Evolutionary conservation across 2,888 invertebrate species (phyloP).

Genomic region (Nymphalis urticae): DNA sequence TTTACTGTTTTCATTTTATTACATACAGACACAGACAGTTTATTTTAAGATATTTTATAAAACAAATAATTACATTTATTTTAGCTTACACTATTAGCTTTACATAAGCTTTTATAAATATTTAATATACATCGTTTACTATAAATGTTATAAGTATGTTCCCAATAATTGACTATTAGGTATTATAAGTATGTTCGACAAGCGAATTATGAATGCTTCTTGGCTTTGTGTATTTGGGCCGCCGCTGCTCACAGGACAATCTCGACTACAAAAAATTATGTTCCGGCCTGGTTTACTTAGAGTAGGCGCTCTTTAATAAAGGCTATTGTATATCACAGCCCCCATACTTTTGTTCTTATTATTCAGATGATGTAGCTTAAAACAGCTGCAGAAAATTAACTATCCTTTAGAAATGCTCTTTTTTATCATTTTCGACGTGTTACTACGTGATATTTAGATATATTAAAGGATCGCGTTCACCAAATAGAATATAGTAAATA

Average conservation of each 20-base stretch:
- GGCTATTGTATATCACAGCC: conserved; percentile 37
- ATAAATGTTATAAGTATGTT: too few relatives aligned
- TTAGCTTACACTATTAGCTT: too few relatives aligned
- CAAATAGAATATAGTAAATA: background rate
- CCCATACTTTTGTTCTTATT: conserved; percentile 38
- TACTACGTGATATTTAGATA: too few relatives aligned
- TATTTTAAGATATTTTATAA: background rate
- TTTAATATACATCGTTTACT: too few relatives aligned
- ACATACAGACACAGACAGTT: background rate
- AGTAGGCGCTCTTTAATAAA: conserved; percentile 37
- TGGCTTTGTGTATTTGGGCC: conserved; percentile 10
- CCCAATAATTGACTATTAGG: too few relatives aligned
- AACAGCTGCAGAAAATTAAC: conserved; percentile 38
- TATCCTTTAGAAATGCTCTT: conserved; percentile 12
- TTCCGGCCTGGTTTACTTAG: conserved; percentile 39
- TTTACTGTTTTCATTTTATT: background rate
- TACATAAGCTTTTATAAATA: too few relatives aligned
- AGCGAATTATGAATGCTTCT: background rate
- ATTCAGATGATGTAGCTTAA: conserved; percentile 34
- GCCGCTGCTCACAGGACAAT: conserved; percentile 30
- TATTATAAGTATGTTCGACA: background rate
- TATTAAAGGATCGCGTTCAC: background rate
- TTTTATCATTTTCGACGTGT: conserved; percentile 12
- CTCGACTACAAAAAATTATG: conserved; percentile 35
- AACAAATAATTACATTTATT: background rate